Evolutionary conservation across 1,140 invertebrate genomes (phyloP), one percentile per base, ranked within the genome.

Genomic region (Atta colombica): DNA sequence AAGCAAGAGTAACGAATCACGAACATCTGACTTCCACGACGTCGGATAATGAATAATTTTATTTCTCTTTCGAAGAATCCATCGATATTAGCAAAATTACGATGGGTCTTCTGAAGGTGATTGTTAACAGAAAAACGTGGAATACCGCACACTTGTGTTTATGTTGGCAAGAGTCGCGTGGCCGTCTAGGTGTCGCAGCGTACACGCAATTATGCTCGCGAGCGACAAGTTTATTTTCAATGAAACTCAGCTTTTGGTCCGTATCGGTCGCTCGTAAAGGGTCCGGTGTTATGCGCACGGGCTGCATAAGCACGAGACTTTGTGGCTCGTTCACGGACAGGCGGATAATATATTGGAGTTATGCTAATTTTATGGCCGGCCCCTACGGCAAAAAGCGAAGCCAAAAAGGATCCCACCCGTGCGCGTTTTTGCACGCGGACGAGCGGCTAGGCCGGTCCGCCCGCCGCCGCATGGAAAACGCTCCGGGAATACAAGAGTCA

Each of bases 321-420:
- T 66, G 89, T 65, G 80, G 75, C 78, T 82, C 58, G 82, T 61
- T 39, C 58, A 58, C 78, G 87, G 80, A 78, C 75, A 68, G 55
- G 63, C 31, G 82, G 88, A 93, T 92, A 93, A 93, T 92, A 92
- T 93, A 92, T 93, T 86, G 86, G 71, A 92, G 91, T 94, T 94
- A 93, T 93, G 93, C 91, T 93, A 94, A 94, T 93, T 93, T 93
- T 92, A 92, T 90, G 89, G 88, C 60, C 77, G 88, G n/a, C 55
- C 80, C 85, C 53, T 63, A 61, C 39, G 91, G 88, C 87, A 87
- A 91, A 88, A 91, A 91, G 90, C 89, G 87, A 69, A 69, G 39
- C 81, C 85, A 85, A 84, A 87, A 89, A 89, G 31, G 66, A 82
- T 89, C 86, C 74, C 60, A 60, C 80, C 89, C 82, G 45, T 87